Percentiles rank a stretch among this genome's conserved stretches.
These are phyloP conservation scores for Neotoxoptera formosana DNA, from an alignment of 1,140 invertebrate genomes.

Conservation along the genomic window DNA sequence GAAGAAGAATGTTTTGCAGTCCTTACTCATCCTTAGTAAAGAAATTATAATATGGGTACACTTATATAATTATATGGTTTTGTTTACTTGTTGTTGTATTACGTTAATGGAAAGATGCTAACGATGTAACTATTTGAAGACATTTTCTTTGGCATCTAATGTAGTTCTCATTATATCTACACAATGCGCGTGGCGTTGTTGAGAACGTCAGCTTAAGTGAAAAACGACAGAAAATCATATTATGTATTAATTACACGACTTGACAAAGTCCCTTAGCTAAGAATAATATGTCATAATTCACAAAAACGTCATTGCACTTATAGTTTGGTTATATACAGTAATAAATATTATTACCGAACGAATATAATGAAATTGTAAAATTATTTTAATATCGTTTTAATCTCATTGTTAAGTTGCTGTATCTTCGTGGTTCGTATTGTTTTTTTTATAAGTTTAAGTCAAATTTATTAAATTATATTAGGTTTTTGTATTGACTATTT, in stretches of 20 bases:
- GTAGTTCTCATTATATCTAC: slow-evolving; percentile 17
- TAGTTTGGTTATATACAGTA: neutral
- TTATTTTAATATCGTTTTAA: neutral
- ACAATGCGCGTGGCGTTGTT: neutral
- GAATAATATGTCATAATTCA: slow-evolving; percentile 1
- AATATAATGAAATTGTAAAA: neutral
- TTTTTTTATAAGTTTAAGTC: no score
- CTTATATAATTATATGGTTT: neutral
- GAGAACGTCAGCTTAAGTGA: neutral
- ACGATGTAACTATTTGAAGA: slow-evolving; percentile 32
- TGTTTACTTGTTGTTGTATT: neutral
- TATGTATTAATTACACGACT: neutral
- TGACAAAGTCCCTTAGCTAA: neutral
- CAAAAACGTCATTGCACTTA: neutral
- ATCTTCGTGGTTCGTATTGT: no score
- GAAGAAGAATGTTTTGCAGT: neutral
- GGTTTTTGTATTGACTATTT: no score
- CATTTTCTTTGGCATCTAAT: slow-evolving; percentile 25
- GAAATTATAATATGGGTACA: neutral
- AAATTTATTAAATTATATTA: no score
- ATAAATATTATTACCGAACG: neutral
- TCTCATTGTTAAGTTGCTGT: neutral
- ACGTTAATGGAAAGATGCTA: slow-evolving; percentile 19
- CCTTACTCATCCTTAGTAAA: neutral
- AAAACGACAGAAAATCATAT: neutral